These are phyloP conservation scores for Operophtera brumata DNA, from an alignment of 2,888 invertebrate genomes.

Conservation along the genomic window DNA sequence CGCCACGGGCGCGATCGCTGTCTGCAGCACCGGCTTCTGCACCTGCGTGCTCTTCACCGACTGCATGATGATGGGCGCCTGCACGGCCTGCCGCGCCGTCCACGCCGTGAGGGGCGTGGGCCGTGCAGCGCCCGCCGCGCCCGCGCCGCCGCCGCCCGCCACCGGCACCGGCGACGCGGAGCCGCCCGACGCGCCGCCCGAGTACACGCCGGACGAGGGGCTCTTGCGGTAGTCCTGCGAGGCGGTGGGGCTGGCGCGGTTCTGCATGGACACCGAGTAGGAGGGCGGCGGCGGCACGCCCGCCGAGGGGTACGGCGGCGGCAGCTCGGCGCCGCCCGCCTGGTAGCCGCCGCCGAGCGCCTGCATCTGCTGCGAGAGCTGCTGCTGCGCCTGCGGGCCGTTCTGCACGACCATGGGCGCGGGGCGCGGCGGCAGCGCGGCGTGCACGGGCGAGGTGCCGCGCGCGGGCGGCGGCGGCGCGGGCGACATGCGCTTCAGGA, in stretches of 20 bases:
- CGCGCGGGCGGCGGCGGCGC: constrained; percentile 83
- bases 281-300: constrained; percentile 89
- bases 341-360: constrained; percentile 88
- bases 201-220: constrained; percentile 92
- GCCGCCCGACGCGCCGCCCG: constrained; percentile 88
- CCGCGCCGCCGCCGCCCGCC: constrained; percentile 66
- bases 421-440: constrained; percentile 71
- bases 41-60: constrained; percentile 97
- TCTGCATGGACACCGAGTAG: constrained; percentile 92
- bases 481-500: constrained; percentile 83
- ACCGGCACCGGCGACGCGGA: constrained; percentile 83
- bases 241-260: constrained; percentile 92
- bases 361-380: constrained; percentile 93
- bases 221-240: constrained; percentile 91
- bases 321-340: constrained; percentile 86
- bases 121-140: constrained; percentile 71
- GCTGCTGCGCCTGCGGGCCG: constrained; percentile 90
- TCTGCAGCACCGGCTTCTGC: constrained; percentile 96
- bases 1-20: constrained; percentile 95
- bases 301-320: constrained; percentile 84
- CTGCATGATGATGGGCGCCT: constrained; percentile 97
- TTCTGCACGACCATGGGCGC: constrained; percentile 92
- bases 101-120: constrained; percentile 89
- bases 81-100: constrained; percentile 93
- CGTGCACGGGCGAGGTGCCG: constrained; percentile 87